These are phyloP conservation scores for Sinocyclocheilus anophthalmus DNA, from an alignment of 2,113 vertebrate genomes.

Conservation along the genomic window DNA sequence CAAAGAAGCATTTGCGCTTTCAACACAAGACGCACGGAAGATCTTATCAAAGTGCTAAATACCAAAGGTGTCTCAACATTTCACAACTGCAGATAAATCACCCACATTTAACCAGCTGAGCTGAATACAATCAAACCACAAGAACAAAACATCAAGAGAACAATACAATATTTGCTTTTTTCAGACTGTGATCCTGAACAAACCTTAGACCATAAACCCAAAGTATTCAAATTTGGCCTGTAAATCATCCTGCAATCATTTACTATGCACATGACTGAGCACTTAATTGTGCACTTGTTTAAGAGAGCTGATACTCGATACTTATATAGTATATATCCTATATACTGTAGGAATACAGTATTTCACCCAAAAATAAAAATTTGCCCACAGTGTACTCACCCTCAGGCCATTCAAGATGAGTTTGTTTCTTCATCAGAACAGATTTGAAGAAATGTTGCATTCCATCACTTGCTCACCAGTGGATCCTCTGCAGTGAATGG, in stretches of 20 bases:
- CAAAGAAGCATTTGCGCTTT: not conserved
- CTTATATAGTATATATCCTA: too few species aligned
- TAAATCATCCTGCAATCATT: not conserved
- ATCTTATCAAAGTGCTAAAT: not conserved
- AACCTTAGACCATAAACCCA: not conserved
- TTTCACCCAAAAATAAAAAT: too few species aligned
- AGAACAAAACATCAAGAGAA: not conserved
- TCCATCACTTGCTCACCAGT: not conserved
- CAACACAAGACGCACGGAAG: conserved; percentile 4
- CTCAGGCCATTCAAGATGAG: too few species aligned
- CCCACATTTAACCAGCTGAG: not conserved
- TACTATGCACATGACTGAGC: not conserved
- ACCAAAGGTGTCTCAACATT: not conserved
- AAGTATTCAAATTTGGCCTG: not conserved
- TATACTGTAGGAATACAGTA: too few species aligned
- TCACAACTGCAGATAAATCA: conserved; percentile 19
- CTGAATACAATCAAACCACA: not conserved
- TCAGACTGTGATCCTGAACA: not conserved
- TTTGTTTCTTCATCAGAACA: too few species aligned
- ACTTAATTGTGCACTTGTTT: not conserved
- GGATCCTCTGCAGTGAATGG: not conserved
- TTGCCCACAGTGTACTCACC: too few species aligned
- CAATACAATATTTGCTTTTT: not conserved
- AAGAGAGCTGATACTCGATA: not conserved
- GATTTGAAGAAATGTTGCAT: not conserved